Evolutionary conservation across 2,113 vertebrate species (phyloP).

Genomic region (Psilopsiagon aurifrons): DNA sequence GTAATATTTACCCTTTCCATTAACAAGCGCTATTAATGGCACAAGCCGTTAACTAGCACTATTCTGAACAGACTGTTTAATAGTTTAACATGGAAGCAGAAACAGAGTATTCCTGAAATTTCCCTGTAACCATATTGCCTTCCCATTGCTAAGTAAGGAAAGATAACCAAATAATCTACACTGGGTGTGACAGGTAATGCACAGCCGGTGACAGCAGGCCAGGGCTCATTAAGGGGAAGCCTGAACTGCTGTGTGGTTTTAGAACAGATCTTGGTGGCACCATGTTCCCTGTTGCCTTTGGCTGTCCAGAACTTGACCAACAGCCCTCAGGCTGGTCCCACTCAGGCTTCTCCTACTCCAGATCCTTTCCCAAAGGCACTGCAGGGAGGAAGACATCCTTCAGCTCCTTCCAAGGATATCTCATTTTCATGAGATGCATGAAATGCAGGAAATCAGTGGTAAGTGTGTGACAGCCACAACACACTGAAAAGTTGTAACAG

Average conservation of each 20-base stretch:
- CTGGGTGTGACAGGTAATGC: not conserved
- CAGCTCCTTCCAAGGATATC: not conserved
- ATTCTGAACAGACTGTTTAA: not conserved
- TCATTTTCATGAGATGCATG: not conserved
- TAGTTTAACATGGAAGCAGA: not conserved
- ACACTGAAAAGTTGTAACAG: not conserved
- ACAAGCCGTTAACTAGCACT: not conserved
- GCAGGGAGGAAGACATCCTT: not conserved
- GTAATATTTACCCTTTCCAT: not conserved
- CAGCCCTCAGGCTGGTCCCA: not conserved
- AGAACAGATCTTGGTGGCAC: not conserved
- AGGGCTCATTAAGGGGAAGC: not conserved
- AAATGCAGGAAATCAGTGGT: not conserved
- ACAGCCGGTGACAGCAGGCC: not conserved
- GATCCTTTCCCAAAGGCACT: not conserved
- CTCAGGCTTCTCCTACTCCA: not conserved
- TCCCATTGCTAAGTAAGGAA: not conserved
- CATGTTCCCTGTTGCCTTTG: accelerated
- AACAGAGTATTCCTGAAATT: not conserved
- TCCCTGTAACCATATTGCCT: not conserved
- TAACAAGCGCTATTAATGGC: not conserved
- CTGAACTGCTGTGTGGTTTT: not conserved
- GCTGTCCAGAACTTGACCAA: not conserved
- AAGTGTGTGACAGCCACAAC: not conserved
- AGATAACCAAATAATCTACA: accelerated